Evolutionary conservation across 1,140 invertebrate species (phyloP), one percentile per base, ranked within the genome.

Genomic region (Caenorhabditis remanei): DNA sequence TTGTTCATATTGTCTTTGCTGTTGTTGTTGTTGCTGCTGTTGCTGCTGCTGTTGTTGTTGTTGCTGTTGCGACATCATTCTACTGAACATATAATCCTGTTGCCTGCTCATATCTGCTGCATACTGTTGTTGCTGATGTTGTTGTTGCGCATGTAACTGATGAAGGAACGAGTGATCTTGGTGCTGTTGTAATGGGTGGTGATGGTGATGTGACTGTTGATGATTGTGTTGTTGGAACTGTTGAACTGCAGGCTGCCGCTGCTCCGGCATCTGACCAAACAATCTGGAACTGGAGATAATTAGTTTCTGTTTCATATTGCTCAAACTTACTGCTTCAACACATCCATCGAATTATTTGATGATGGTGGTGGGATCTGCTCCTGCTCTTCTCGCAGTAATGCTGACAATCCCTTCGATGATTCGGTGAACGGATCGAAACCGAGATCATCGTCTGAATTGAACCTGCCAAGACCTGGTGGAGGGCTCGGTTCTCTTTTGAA

Each of bases 391-490:
- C 89, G 88, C 21, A 91, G 53, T 24, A 91, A 65, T 32, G 87
- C 90, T 48, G 90, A 90, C 50, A 91, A 61, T 3, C 86, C 91
- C 63, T 92, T 91, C 24, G 90, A 82, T 46, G 91, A 92, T 82
- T 91, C 90, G 32, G 67, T 85, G 85, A 89, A 91, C 14, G 90
- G 90, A 87, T 91, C 90, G 63, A 91, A 91, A 19, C 90, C 90
- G 61, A 86, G 90, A 88, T 71, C 85, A 48, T 88, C 87, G 32
- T 79, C 67, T 56, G 67, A 86, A 63, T 21, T 65, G 53, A 79
- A 86, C 32, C 67, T 53, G 58, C 53, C 46, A 46, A 61, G 43
- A 82, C 85, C 53, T 48, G 41, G 50, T 32, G 55, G 55, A 63
- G 58, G 63, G 79, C 63, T 48, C 4, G 65, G 32, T 65, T 75